phyloP scores from a whole-genome alignment of 92 coral and sea anemone species.

The Phenganax subtilis region DNA sequence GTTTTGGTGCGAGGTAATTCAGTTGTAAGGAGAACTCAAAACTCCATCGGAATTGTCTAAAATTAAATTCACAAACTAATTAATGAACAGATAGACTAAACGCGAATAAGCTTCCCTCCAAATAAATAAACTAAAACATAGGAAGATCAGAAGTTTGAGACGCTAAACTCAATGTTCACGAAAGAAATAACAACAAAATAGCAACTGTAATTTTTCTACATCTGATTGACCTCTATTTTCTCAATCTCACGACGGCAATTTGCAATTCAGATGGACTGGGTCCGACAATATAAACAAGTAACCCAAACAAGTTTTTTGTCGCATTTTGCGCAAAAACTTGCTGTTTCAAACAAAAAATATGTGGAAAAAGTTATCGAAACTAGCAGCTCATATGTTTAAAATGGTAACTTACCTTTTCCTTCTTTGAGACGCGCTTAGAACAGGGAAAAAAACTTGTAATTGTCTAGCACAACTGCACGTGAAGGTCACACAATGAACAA shows the following conservation, averaged over 20 bases:
- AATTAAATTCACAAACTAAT: neutral
- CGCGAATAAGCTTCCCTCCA: neutral
- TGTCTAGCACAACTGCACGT: conserved; percentile 25
- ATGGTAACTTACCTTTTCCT: neutral
- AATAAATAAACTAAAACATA: neutral
- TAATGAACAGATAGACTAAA: neutral
- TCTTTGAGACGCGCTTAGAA: neutral
- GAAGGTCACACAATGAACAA: conserved; percentile 37
- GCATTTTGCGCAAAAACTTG: neutral
- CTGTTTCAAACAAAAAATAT: neutral
- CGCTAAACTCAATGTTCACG: neutral
- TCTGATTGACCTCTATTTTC: conserved; percentile 21
- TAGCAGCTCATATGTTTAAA: neutral
- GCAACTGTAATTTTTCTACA: neutral
- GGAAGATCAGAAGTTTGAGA: neutral
- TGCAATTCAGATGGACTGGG: conserved; percentile 32
- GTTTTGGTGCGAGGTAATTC: conserved; percentile 33
- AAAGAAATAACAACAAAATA: neutral
- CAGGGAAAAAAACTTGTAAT: conserved; percentile 7
- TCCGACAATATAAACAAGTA: neutral
- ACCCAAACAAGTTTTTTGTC: neutral
- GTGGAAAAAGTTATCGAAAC: neutral
- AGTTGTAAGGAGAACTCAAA: conserved; percentile 23
- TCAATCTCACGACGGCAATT: conserved; percentile 15
- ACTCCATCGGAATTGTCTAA: neutral